Evolutionary conservation across 2,113 vertebrate genomes (phyloP), one percentile per base, ranked within the genome.

Genomic region (Electrona antarctica): DNA sequence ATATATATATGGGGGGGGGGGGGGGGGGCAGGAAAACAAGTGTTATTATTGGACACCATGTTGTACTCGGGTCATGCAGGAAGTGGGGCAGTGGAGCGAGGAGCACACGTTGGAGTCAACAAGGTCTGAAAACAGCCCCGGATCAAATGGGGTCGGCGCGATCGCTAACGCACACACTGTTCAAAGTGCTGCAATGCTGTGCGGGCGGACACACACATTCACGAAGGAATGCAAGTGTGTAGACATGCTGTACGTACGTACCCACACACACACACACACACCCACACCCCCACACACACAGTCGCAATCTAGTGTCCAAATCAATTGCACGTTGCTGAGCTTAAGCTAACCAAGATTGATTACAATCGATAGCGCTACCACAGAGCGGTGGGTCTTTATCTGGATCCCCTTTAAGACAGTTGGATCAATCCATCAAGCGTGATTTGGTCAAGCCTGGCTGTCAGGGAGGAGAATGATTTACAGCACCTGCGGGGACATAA

Each of bases 111-210:
- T 84, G 79, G 84, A 73, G 73, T 1, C 69, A 85, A 84, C 77
- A 29, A 49, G 79, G 73, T 86, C 87, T 87, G 88, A 88, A 90
- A 85, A 90, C 84, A 89, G 86, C 87, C 85, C 49, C 74, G 73
- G 80, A 85, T 66, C 62, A 88, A 85, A 85, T 66, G 21, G 64
- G 75, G 71, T 71, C 10, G 14, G 47, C 64, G 54, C 59, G 5
- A 59, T 51, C 73, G 57, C 76, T 41, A 41, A 41, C 33, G 33
- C 33, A 41, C 33, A 2, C 33, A 41, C 33, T 41, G 3, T 41
- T 4, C 33, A 41, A 6, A 41, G 33, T 41, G 33, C 33, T 6
- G 33, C 33, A 41, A 41, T 41, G 33, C 33, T 41, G 33, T 15
- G 7, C 15, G 57, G 8, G 64, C 3, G 51, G 45, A 56, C 66